Evolutionary conservation across 2,888 invertebrate species (phyloP).

Genomic region (Argynnis bischoffii): DNA sequence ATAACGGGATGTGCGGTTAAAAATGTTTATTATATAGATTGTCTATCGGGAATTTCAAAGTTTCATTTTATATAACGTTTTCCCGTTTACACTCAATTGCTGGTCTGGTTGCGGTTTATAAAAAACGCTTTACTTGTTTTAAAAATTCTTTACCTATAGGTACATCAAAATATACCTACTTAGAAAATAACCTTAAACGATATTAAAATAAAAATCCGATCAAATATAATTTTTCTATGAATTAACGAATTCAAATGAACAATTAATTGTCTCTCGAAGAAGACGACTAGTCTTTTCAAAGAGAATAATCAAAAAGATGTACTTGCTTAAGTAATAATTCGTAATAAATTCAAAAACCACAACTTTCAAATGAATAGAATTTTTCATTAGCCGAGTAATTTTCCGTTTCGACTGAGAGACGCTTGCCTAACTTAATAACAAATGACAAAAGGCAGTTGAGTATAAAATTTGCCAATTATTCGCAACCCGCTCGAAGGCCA

Average conservation of each 20-base stretch:
- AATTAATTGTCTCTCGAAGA: conserved; percentile 1
- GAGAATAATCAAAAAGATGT: conserved; percentile 8
- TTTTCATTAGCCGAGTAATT: conserved; percentile 60
- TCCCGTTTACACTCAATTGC: neutral
- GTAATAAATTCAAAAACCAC: conserved; percentile 39
- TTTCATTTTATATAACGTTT: conserved; percentile 8
- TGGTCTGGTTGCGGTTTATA: conserved; percentile 4
- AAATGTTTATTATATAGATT: no score
- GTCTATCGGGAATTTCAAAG: neutral
- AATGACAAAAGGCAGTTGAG: conserved; percentile 68
- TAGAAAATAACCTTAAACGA: no score
- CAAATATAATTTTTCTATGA: no score
- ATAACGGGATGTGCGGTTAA: neutral
- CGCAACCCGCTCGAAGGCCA: conserved; percentile 62
- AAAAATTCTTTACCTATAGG: no score
- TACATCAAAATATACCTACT: no score
- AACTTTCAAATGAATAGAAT: conserved; percentile 38
- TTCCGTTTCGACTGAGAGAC: conserved; percentile 52
- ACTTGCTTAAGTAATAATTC: conserved; percentile 21
- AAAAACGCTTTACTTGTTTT: conserved; percentile 5
- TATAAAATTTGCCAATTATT: conserved; percentile 71
- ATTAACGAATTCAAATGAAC: no score
- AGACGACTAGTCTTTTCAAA: conserved; percentile 3
- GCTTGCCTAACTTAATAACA: conserved; percentile 62
- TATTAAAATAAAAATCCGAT: no score